A percentile compares a stretch with the other conserved stretches of the same genome.
Evolutionary conservation across 2,888 invertebrate genomes (phyloP).

Genomic region (Aphidius colemani): DNA sequence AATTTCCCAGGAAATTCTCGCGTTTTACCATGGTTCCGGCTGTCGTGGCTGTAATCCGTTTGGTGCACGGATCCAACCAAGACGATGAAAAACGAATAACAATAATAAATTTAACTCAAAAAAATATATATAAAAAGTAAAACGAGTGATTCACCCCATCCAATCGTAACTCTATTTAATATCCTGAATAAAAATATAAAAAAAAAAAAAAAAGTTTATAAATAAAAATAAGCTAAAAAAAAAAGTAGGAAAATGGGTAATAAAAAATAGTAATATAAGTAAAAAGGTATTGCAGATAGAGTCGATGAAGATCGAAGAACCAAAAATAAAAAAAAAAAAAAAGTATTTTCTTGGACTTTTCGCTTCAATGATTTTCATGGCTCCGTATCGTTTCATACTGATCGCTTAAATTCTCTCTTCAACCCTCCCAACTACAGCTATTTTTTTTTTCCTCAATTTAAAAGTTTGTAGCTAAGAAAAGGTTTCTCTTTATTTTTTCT

Average conservation of each 20-base stretch:
- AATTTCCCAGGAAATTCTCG: slow-evolving; percentile 34
- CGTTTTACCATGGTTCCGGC: slow-evolving; percentile 38
- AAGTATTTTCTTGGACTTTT: not conserved
- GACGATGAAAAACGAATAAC: slow-evolving; percentile 3
- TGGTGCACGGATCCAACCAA: slow-evolving; percentile 20
- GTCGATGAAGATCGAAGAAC: no score
- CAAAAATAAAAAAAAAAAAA: no score
- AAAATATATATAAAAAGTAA: slow-evolving; percentile 14
- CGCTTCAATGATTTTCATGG: not conserved
- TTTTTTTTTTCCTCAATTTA: no score
- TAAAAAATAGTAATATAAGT: no score
- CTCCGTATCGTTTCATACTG: not conserved
- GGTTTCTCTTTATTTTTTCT: slow-evolving; percentile 29
- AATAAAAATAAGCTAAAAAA: no score
- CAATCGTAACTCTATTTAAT: no score
- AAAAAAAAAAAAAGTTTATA: no score
- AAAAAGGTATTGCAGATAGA: no score
- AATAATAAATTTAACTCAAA: slow-evolving; percentile 10
- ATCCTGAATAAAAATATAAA: no score
- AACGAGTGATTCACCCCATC: not conserved
- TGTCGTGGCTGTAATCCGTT: slow-evolving; percentile 35
- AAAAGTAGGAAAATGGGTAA: no score
- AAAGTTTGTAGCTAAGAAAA: not conserved
- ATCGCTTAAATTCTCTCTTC: no score
- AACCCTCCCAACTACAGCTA: no score